Percentiles rank a stretch among this genome's conserved stretches.
These are phyloP conservation scores for Euura saliciscinereae DNA, from an alignment of 1,140 invertebrate genomes.

Conservation along the genomic window DNA sequence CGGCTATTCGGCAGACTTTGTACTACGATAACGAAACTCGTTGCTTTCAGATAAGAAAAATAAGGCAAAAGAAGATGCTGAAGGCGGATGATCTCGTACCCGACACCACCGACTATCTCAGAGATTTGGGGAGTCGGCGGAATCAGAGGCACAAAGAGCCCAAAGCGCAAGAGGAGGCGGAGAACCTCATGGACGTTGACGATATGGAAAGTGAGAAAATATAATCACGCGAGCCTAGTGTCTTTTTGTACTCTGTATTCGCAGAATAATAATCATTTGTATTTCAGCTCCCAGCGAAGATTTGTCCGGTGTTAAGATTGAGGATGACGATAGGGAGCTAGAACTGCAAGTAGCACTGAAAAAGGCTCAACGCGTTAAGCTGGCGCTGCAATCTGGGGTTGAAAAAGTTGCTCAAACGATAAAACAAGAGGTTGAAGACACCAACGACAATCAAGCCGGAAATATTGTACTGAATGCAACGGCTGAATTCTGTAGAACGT, in stretches of 20 bases:
- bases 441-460: conserved; percentile 51
- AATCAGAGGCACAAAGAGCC: conserved; percentile 44
- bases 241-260: conserved; percentile 13
- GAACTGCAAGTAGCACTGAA: conserved; percentile 77
- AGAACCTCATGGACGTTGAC: conserved; percentile 58
- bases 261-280: conserved; percentile 24
- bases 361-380: conserved; percentile 76
- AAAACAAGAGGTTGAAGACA: conserved; percentile 52
- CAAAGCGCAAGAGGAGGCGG: conserved; percentile 45
- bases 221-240: background rate
- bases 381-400: conserved; percentile 58
- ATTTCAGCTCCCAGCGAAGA: conserved; percentile 62
- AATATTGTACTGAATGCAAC: conserved; percentile 91
- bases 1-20: background rate
- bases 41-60: conserved; percentile 54
- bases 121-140: conserved; percentile 62
- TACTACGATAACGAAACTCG: background rate
- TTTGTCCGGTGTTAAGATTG: conserved; percentile 67
- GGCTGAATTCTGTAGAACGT: conserved; percentile 94
- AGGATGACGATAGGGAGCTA: conserved; percentile 78
- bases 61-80: conserved; percentile 57
- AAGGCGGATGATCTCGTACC: conserved; percentile 67
- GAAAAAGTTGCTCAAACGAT: conserved; percentile 52
- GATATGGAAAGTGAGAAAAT: conserved; percentile 58
- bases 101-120: conserved; percentile 55